phyloP scores from a whole-genome alignment of 2,797 vertebrate species.

The Macropus fuliginosus region DNA sequence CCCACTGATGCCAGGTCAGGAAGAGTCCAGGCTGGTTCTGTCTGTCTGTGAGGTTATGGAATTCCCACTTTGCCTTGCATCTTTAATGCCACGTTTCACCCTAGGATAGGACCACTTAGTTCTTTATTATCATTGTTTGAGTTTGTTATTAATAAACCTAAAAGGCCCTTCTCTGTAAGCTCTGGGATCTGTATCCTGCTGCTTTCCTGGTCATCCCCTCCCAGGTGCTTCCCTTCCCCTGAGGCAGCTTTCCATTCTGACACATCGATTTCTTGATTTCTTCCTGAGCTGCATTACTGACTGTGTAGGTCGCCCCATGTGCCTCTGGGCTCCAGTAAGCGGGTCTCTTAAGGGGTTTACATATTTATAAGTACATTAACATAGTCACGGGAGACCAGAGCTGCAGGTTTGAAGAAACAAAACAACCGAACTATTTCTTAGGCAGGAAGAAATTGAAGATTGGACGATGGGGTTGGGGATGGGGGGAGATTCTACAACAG shows the following conservation, averaged over 20 bases:
- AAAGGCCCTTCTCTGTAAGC: not conserved
- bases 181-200: not conserved
- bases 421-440: not conserved
- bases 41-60: not conserved
- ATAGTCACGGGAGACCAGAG: not conserved
- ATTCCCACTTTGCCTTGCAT: not conserved
- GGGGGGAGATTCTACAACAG: not conserved
- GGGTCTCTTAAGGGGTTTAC: not conserved
- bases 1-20: not conserved
- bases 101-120: not conserved
- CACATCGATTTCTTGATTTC: not conserved
- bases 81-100: rapidly evolving
- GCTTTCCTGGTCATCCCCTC: not conserved
- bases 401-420: not conserved
- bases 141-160: constrained; percentile 33
- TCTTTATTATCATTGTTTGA: constrained; percentile 22
- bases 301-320: not conserved
- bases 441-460: not conserved
- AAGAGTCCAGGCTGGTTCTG: not conserved
- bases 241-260: not conserved
- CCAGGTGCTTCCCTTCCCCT: not conserved
- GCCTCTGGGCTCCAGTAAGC: not conserved
- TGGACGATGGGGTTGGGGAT: not conserved
- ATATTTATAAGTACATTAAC: not conserved
- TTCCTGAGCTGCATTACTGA: not conserved